These are phyloP conservation scores for Zeus faber DNA, from an alignment of 2,113 vertebrate genomes.

Conservation along the genomic window DNA sequence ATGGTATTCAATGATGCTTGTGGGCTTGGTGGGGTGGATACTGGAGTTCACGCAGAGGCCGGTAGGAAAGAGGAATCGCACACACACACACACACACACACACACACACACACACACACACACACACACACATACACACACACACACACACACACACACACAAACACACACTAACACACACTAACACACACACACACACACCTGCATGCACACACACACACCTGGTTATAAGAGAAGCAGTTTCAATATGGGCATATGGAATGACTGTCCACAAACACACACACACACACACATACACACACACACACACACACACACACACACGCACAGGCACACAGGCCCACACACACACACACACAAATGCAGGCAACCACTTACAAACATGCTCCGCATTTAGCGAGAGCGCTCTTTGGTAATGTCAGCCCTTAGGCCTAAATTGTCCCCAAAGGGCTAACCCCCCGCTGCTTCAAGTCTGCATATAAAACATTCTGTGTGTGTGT, in stretches of 20 bases:
- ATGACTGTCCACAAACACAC: no score
- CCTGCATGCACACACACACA: no score
- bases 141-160: not conserved
- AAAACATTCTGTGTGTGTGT: not conserved
- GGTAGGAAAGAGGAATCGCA: slow-evolving; percentile 29
- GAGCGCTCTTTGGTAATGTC: slow-evolving; percentile 42
- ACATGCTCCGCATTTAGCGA: slow-evolving; percentile 2
- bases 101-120: slow-evolving; percentile 10
- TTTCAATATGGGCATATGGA: slow-evolving; percentile 20
- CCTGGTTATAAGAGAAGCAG: no score
- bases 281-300: no score
- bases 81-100: slow-evolving; percentile 13
- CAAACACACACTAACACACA: slow-evolving; percentile 7
- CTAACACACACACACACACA: not conserved
- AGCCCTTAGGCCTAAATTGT: slow-evolving; percentile 33
- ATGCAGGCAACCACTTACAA: not conserved
- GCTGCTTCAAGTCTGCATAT: slow-evolving; percentile 30
- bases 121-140: slow-evolving; percentile 3
- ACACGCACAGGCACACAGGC: no score
- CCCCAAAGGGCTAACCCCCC: slow-evolving; percentile 33
- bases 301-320: no score
- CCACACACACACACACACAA: no score
- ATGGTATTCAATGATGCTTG: no score
- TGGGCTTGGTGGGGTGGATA: slow-evolving; percentile 31
- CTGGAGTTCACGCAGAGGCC: slow-evolving; percentile 58